Conservation (phyloP, 1,140 invertebrate genomes). For the Zaprionus davidi region DNA sequence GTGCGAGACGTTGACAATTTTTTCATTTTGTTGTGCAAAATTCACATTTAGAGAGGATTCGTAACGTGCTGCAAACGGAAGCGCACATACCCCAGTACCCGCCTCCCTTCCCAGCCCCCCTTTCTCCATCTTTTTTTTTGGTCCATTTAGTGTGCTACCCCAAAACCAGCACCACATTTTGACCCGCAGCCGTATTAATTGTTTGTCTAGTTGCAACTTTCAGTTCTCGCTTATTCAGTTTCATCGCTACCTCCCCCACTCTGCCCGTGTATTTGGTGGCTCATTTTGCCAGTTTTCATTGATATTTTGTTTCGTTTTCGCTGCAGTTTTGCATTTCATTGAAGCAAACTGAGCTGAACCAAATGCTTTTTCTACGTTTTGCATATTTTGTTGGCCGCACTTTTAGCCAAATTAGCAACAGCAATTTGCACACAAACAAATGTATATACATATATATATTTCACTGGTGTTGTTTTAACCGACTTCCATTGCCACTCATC, state of each 20-base stretch:
- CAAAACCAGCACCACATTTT: slow-evolving; percentile 1
- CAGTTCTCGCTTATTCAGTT: not conserved
- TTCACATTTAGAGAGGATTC: slow-evolving; percentile 40
- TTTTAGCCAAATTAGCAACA: slow-evolving; percentile 42
- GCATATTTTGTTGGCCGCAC: slow-evolving; percentile 17
- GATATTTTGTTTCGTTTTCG: slow-evolving; percentile 31
- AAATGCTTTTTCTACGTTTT: slow-evolving; percentile 14
- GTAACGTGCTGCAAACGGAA: slow-evolving; percentile 17
- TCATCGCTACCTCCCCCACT: not conserved
- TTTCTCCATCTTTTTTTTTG: not conserved
- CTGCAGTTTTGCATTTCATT: slow-evolving; percentile 22
- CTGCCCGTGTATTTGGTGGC: not conserved
- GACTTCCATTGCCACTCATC: not conserved
- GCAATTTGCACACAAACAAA: slow-evolving; percentile 22
- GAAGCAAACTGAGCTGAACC: slow-evolving; percentile 12
- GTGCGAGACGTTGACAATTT: slow-evolving; percentile 49
- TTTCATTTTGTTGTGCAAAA: slow-evolving; percentile 51
- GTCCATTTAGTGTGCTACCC: not conserved
- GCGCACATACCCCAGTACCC: too few species aligned
- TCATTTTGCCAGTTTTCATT: slow-evolving; percentile 31
- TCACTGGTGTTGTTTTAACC: slow-evolving; percentile 22
- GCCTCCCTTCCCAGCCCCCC: too few species aligned
- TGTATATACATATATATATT: slow-evolving; percentile 7
- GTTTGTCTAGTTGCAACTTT: slow-evolving; percentile 35
- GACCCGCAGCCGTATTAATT: slow-evolving; percentile 52